These are phyloP conservation scores for Ephestia elutella DNA, from an alignment of 1,140 invertebrate genomes.

Conservation along the genomic window DNA sequence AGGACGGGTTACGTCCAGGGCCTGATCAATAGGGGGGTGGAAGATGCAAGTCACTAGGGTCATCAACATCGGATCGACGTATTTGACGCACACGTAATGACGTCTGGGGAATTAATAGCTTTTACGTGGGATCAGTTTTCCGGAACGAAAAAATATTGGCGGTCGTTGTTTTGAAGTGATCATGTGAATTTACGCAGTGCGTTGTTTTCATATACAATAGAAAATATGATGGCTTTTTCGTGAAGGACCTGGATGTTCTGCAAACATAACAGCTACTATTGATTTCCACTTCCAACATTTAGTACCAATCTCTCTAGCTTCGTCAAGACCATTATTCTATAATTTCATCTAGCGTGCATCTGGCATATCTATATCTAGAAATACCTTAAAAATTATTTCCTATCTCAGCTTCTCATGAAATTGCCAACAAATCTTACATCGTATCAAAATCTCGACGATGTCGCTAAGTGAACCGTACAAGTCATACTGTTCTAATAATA, in stretches of 20 bases:
- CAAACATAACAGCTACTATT: too few relatives aligned
- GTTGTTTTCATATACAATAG: too few relatives aligned
- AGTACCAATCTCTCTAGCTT: too few relatives aligned
- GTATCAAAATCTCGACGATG: not conserved
- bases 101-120: constrained; percentile 28
- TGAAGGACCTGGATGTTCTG: too few relatives aligned
- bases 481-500: not conserved
- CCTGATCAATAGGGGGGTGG: constrained; percentile 47
- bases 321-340: too few relatives aligned
- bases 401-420: too few relatives aligned
- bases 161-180: not conserved
- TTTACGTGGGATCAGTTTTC: constrained; percentile 16
- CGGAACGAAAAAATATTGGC: constrained; percentile 2
- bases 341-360: too few relatives aligned
- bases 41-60: constrained; percentile 65
- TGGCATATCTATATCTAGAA: too few relatives aligned
- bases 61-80: constrained; percentile 47
- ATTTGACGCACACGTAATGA: constrained; percentile 58
- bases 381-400: too few relatives aligned
- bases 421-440: not conserved
- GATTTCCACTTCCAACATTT: too few relatives aligned
- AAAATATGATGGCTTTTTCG: too few relatives aligned
- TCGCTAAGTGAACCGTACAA: not conserved
- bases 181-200: too few relatives aligned
- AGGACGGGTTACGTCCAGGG: constrained; percentile 30